Percentiles rank a stretch among this genome's conserved stretches.
Evolutionary conservation across 2,797 vertebrate species (phyloP).

Genomic region (Coregonus sp.): DNA sequence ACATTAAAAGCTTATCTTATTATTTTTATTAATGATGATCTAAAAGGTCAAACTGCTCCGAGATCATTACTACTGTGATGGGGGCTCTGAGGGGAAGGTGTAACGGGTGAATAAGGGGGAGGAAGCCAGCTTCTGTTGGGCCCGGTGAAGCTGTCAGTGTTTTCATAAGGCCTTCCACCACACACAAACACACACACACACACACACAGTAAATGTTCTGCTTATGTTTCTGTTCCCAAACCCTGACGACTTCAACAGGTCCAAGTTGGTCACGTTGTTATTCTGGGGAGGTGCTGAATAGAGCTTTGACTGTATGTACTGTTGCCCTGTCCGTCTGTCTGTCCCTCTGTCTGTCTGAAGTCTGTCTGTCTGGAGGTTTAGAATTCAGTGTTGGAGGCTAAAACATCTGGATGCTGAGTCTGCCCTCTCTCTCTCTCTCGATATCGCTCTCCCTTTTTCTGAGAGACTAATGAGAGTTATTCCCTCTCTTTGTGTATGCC

Average conservation of each 20-base stretch:
- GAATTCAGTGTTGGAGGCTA: slow-evolving; percentile 48
- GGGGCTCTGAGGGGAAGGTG: background rate
- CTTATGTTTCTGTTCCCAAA: background rate
- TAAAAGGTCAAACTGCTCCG: no score
- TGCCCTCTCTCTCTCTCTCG: background rate
- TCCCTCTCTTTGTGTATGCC: background rate
- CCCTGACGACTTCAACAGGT: slow-evolving; percentile 27
- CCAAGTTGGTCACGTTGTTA: slow-evolving; percentile 23
- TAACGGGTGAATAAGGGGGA: slow-evolving; percentile 24
- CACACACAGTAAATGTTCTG: background rate
- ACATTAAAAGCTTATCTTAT: no score
- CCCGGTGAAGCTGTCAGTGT: slow-evolving; percentile 48
- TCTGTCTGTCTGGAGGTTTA: slow-evolving; percentile 46
- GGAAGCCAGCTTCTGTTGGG: slow-evolving; percentile 34
- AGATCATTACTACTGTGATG: background rate
- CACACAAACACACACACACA: slow-evolving; percentile 8
- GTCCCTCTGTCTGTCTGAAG: slow-evolving; percentile 43
- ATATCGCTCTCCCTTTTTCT: slow-evolving; percentile 2
- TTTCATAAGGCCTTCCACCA: background rate
- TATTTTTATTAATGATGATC: no score
- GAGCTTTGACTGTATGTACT: slow-evolving; percentile 7
- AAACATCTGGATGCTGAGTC: slow-evolving; percentile 66
- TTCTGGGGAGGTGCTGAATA: slow-evolving; percentile 2
- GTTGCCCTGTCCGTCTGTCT: no score
- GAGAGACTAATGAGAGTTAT: background rate